Evolutionary conservation across 2,888 invertebrate genomes (phyloP), one percentile per base, ranked within the genome.

Genomic region (Caenorhabditis drosophilae): DNA sequence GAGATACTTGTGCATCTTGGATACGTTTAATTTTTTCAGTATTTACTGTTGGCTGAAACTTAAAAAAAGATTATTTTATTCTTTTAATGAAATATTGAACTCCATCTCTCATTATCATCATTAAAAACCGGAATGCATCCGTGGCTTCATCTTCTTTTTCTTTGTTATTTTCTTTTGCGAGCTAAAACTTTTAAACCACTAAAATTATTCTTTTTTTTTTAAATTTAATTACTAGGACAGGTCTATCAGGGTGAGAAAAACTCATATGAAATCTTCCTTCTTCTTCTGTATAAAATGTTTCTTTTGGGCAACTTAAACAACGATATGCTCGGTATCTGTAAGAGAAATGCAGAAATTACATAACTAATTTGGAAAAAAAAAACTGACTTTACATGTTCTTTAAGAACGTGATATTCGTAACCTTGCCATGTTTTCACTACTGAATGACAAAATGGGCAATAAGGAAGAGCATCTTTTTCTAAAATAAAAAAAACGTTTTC

Each of bases 331-430:
- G 61, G 44, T 68, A 71, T 54, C 70, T 70, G 50, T n/a, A n/a
- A n/a, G 34, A 56, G 35, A 22, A 23, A 9, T 23, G 46, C n/a
- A n/a, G n/a, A n/a, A n/a, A n/a, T n/a, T n/a, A n/a, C n/a, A 23
- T 16, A 20, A 15, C 34, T 18, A 47, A 34, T 49, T 40, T 38
- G 22, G 1, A 23, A 15, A 27, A 46, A 20, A 23, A 9, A 9
- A 25, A 50, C 52, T 54, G n/a, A 70, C 70, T 71, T 71, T 7
- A 71, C 26, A 57, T 71, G 71, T 25, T 46, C 44, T 22, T 49
- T 55, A 20, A 71, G 50, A 18, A 68, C 60, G 34, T 71, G 71
- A 50, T 71, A 71, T 35, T 71, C 71, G 50, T 67, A 53, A 26
- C 68, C 71, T 18, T 64, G 52, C 57, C 67, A 71, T 20, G 66